Conservation (phyloP, 2,888 invertebrate species). For the Acrocyrtus sp. region DNA sequence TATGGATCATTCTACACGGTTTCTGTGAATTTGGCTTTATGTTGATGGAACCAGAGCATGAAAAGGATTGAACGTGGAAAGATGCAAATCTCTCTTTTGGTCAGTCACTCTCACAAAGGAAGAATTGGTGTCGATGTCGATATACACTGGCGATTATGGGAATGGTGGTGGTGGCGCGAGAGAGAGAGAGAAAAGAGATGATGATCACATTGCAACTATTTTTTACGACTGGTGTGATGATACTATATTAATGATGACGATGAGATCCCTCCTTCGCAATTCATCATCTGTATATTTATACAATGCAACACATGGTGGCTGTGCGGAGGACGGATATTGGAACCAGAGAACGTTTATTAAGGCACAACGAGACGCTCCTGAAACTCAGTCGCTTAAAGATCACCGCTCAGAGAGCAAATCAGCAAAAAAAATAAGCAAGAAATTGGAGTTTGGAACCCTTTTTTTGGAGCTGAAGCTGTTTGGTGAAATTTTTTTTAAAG, state of each 20-base stretch:
- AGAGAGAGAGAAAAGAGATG: no score
- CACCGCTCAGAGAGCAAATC: constrained; percentile 34
- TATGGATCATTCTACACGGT: background rate
- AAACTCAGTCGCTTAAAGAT: constrained; percentile 41
- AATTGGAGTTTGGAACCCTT: no score
- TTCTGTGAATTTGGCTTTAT: constrained; percentile 6
- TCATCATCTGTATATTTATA: background rate
- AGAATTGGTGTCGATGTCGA: constrained; percentile 1
- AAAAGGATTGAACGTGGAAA: background rate
- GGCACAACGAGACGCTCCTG: constrained; percentile 38
- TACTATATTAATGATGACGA: constrained; percentile 24
- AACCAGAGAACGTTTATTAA: constrained; percentile 42
- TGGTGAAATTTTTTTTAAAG: no score
- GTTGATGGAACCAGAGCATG: background rate
- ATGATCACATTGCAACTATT: no score
- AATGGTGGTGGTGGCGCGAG: no score
- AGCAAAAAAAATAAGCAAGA: no score
- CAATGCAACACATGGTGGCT: background rate
- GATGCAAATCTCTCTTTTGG: no score
- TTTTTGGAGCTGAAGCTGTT: no score
- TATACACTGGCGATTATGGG: background rate
- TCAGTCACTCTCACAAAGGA: constrained; percentile 6
- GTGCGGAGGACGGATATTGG: background rate
- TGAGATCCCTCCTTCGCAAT: constrained; percentile 35
- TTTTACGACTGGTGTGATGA: no score